Evolutionary conservation across 2,113 vertebrate species (phyloP), one percentile per base, ranked within the genome.

Genomic region (Melanerpes formicivorus): DNA sequence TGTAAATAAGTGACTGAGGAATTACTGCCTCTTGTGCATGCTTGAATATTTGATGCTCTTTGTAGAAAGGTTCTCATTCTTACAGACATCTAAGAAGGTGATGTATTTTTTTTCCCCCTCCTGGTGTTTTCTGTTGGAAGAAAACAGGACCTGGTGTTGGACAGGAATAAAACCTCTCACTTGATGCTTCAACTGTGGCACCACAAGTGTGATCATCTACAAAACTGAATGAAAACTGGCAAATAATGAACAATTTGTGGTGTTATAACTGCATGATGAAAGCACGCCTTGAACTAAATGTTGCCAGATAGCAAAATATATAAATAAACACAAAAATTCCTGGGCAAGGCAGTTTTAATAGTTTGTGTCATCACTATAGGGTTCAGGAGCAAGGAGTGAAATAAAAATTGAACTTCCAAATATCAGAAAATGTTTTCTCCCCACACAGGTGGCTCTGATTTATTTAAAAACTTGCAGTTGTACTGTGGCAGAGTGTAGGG

Each of bases 1-100:
- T 59, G 40, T 44, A 42, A 73, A 63, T 3, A 90, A 69, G 84
- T 79, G 34, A 66, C 26, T 50, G 46, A 77, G 67, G 80, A 74
- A 80, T 88, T 11, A 65, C 62, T 56, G 3, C 55, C 74, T 82
- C 42, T 76, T 54, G 25, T 62, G 66, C 8, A 55, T 3, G 1
- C 2, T 71, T 46, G 27, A 93, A 27, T 69, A 65, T 70, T 86
- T 86, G 27, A 54, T 86, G 44, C 8, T 93, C 21, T 91, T 90
- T 80, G 72, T 91, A 88, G 85, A 78, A 90, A 55, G 77, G 83
- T 70, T 72, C 59, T 80, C 26, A 59, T 78, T 72, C 55, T 87
- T 74, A 52, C 56, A 89, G 71, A 70, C 46, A 75, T 75, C 54
- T 72, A 44, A 64, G 58, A 72, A 81, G 30, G 59, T 74, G 66